Percentiles rank a stretch among this genome's conserved stretches.
Evolutionary conservation across 2,113 vertebrate species (phyloP).

Genomic region (Hemibagrus wyckioides): DNA sequence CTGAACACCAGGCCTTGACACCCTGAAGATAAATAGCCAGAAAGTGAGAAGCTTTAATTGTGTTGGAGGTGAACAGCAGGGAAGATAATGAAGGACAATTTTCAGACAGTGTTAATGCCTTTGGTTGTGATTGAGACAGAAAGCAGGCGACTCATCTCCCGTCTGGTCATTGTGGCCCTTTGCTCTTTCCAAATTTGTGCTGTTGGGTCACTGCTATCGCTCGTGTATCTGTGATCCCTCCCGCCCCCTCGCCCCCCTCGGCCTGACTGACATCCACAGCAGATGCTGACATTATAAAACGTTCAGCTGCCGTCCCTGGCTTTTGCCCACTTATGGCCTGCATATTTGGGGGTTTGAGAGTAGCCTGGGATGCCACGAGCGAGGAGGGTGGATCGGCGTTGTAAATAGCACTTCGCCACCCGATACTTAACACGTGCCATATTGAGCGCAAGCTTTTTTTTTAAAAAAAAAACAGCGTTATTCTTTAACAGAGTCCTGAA

Average conservation of each 20-base stretch:
- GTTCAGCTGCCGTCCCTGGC: slow-evolving; percentile 76
- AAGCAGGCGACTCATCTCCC: slow-evolving; percentile 5
- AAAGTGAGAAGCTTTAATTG: neutral
- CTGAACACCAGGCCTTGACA: slow-evolving; percentile 3
- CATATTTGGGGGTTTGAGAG: slow-evolving; percentile 79
- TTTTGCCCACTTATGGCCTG: slow-evolving; percentile 97
- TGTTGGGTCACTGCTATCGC: slow-evolving; percentile 11
- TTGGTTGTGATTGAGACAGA: slow-evolving; percentile 22
- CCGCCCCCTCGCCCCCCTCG: slow-evolving; percentile 57
- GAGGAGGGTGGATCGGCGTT: slow-evolving; percentile 43
- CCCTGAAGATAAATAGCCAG: slow-evolving; percentile 41
- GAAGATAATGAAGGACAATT: neutral
- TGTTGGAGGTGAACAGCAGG: neutral
- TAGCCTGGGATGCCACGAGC: slow-evolving; percentile 30
- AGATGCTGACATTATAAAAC: slow-evolving; percentile 99
- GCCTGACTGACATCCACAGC: slow-evolving; percentile 93
- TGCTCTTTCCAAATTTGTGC: slow-evolving; percentile 45
- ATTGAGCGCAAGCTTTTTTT: slow-evolving; percentile 19
- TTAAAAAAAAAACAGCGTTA: neutral
- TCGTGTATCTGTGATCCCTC: slow-evolving; percentile 22
- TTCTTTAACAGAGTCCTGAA: neutral
- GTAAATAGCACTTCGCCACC: slow-evolving; percentile 77
- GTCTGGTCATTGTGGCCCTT: slow-evolving; percentile 33
- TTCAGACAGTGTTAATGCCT: neutral
- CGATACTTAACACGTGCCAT: slow-evolving; percentile 35